Evolutionary conservation across 2,888 invertebrate species (phyloP).

Genomic region (Amaurobius ferox): DNA sequence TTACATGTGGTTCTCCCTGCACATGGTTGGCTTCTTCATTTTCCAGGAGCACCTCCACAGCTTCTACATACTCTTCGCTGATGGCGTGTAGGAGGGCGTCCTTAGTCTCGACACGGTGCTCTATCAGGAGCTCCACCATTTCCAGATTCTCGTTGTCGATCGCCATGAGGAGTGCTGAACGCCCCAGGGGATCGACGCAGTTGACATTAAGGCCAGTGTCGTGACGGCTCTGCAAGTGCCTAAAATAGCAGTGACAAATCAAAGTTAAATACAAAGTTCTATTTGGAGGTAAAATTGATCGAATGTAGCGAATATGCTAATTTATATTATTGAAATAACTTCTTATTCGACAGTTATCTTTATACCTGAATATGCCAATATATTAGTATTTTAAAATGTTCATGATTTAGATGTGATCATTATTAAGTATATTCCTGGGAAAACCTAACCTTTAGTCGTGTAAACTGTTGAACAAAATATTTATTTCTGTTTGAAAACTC

Average conservation of each 20-base stretch:
- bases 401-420: too few relatives aligned
- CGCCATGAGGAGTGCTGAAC: conserved; percentile 91
- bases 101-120: conserved; percentile 84
- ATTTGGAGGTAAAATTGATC: too few relatives aligned
- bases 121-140: conserved; percentile 84
- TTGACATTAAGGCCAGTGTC: conserved; percentile 84
- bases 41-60: conserved; percentile 92
- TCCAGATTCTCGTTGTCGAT: conserved; percentile 97
- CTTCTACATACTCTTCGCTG: conserved; percentile 96
- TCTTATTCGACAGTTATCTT: too few relatives aligned
- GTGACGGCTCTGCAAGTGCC: conserved; percentile 76
- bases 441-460: too few relatives aligned
- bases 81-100: conserved; percentile 94
- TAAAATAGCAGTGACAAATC: neutral
- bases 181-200: conserved; percentile 94
- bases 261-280: too few relatives aligned
- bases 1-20: conserved; percentile 81
- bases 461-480: too few relatives aligned
- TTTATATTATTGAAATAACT: too few relatives aligned
- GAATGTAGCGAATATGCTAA: too few relatives aligned
- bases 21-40: conserved; percentile 91
- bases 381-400: too few relatives aligned
- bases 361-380: too few relatives aligned
- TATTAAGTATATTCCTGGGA: too few relatives aligned
- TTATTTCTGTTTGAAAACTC: too few relatives aligned